Percentiles rank a stretch among this genome's conserved stretches.
Evolutionary conservation across 2,888 invertebrate species (phyloP).

Genomic region (Pherbina coryleti): DNA sequence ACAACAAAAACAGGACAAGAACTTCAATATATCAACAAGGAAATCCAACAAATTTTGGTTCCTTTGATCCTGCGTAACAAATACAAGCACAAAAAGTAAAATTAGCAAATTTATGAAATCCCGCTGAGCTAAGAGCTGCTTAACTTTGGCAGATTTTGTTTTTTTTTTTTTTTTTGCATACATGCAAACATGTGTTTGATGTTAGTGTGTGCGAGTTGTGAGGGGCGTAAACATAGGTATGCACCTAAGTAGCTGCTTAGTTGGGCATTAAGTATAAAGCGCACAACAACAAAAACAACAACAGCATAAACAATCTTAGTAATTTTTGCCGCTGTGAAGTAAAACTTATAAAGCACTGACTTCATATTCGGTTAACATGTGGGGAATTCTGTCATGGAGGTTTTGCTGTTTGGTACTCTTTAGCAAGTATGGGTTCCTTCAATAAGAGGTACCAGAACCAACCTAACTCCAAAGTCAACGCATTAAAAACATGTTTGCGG

Average conservation of each 20-base stretch:
- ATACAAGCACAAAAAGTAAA: too few species aligned
- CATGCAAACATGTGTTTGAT: background rate
- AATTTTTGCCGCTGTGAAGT: background rate
- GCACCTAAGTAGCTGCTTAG: constrained; percentile 6
- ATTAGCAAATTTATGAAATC: background rate
- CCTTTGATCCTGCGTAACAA: too few species aligned
- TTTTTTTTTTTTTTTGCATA: background rate
- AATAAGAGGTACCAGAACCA: background rate
- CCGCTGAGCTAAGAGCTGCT: background rate
- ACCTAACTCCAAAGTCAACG: constrained; percentile 6
- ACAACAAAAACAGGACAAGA: background rate
- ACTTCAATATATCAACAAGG: background rate
- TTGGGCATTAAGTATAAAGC: background rate
- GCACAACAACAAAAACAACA: background rate
- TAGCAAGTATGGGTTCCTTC: background rate
- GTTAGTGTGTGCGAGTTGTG: too few species aligned
- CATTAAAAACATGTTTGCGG: constrained; percentile 21
- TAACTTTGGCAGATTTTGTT: background rate
- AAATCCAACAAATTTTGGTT: background rate
- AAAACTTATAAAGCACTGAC: too few species aligned
- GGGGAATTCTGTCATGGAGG: background rate
- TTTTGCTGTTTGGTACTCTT: background rate
- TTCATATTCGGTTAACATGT: background rate
- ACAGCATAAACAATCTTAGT: background rate
- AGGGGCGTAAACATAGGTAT: background rate